Conservation (phyloP, 2,888 invertebrate species). For the Nephrocerus scutellatus region DNA sequence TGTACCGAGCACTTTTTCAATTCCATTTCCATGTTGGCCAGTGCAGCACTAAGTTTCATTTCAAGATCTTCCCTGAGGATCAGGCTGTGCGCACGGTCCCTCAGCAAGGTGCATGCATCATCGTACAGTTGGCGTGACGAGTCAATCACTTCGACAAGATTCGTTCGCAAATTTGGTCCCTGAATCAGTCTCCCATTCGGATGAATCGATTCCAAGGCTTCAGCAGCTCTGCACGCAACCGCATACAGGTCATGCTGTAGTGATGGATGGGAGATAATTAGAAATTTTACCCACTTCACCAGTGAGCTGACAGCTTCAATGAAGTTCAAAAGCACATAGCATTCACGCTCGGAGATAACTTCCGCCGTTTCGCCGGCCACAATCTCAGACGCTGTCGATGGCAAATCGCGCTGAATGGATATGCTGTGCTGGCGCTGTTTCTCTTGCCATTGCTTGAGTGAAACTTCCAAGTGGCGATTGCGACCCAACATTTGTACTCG, state of each 20-base stretch:
- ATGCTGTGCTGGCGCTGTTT: conserved; percentile 61
- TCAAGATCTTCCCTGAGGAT: conserved; percentile 62
- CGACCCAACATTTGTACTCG: conserved; percentile 93
- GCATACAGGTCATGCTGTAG: conserved; percentile 69
- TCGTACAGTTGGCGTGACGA: conserved; percentile 57
- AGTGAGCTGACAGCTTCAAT: conserved; percentile 77
- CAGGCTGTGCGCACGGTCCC: conserved; percentile 61
- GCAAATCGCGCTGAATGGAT: conserved; percentile 49
- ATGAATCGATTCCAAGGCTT: conserved; percentile 65
- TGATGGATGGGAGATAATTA: conserved; percentile 61
- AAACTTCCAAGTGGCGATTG: conserved; percentile 83
- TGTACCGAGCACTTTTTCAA: conserved; percentile 59
- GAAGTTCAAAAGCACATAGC: conserved; percentile 59
- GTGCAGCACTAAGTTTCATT: conserved; percentile 58
- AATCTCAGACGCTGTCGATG: conserved; percentile 44
- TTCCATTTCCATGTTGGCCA: conserved; percentile 66
- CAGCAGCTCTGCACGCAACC: conserved; percentile 64
- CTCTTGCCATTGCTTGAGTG: conserved; percentile 80
- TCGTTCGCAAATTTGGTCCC: conserved; percentile 64
- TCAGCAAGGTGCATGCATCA: conserved; percentile 62
- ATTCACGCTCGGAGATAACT: conserved; percentile 49
- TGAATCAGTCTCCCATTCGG: conserved; percentile 75
- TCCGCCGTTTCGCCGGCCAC: conserved; percentile 44
- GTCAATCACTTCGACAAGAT: conserved; percentile 58
- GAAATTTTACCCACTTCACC: conserved; percentile 72